These are phyloP conservation scores for Prionace glauca DNA, from an alignment of 2,797 vertebrate species.

Conservation along the genomic window DNA sequence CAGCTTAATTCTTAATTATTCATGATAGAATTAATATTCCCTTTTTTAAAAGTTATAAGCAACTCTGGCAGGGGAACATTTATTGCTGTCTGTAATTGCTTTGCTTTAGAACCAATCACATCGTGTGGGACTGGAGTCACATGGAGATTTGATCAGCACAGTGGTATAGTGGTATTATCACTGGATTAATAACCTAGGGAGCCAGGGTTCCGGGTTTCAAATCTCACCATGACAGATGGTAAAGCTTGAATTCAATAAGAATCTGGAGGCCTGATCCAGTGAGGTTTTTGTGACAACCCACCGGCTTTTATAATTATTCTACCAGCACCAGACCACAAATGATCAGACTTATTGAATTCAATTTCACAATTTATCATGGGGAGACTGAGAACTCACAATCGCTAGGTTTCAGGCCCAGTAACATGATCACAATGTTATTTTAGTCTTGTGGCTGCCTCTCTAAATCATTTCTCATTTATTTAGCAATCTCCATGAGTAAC, in stretches of 20 bases:
- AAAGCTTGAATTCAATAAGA: too few relatives aligned
- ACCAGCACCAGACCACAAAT: not conserved
- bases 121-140: not conserved
- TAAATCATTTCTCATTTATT: not conserved
- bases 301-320: not conserved
- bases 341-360: not conserved
- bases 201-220: too few relatives aligned
- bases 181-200: too few relatives aligned
- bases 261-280: not conserved
- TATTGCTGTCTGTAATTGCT: not conserved
- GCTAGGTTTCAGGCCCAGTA: not conserved
- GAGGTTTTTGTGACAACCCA: not conserved
- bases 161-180: too few relatives aligned
- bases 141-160: not conserved
- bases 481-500: not conserved
- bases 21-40: not conserved
- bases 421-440: not conserved
- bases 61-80: not conserved
- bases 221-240: too few relatives aligned
- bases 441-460: not conserved
- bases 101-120: not conserved
- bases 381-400: not conserved
- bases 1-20: not conserved
- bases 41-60: not conserved
- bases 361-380: not conserved